Percentiles rank a stretch among this genome's conserved stretches.
These are phyloP conservation scores for Chironomus tentans DNA, from an alignment of 2,888 invertebrate genomes.

Conservation along the genomic window DNA sequence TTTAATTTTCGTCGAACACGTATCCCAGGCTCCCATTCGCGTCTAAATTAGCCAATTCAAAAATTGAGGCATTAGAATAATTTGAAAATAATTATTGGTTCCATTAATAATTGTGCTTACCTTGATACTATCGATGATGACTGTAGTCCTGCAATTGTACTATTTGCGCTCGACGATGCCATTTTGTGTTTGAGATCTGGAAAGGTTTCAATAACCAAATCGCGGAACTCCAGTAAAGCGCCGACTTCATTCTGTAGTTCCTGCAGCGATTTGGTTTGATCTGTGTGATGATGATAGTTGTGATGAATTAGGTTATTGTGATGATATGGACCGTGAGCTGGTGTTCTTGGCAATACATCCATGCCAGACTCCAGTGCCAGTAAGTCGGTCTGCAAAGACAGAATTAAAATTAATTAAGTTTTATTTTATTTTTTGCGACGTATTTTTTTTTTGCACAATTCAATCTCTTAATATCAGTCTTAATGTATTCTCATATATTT, in stretches of 20 bases:
- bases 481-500: background rate
- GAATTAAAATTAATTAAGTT: background rate
- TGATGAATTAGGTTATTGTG: constrained; percentile 60
- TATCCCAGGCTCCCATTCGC: constrained; percentile 76
- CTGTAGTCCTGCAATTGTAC: constrained; percentile 39
- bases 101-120: constrained; percentile 29
- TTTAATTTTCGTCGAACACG: constrained; percentile 57
- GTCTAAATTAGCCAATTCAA: constrained; percentile 32
- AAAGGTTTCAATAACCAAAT: constrained; percentile 89
- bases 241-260: constrained; percentile 92
- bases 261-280: constrained; percentile 85
- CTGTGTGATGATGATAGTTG: constrained; percentile 62
- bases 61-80: too few relatives aligned
- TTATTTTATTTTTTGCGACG: background rate
- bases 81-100: too few relatives aligned
- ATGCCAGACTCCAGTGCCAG: constrained; percentile 53
- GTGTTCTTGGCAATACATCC: constrained; percentile 72
- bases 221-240: constrained; percentile 81
- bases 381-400: constrained; percentile 30
- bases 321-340: constrained; percentile 63
- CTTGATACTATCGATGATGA: constrained; percentile 40
- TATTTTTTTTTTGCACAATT: background rate
- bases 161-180: constrained; percentile 52
- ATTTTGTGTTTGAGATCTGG: constrained; percentile 83
- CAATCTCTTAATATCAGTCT: background rate